Conservation (phyloP, 2,113 vertebrate genomes). For the Helogale parvula region DNA sequence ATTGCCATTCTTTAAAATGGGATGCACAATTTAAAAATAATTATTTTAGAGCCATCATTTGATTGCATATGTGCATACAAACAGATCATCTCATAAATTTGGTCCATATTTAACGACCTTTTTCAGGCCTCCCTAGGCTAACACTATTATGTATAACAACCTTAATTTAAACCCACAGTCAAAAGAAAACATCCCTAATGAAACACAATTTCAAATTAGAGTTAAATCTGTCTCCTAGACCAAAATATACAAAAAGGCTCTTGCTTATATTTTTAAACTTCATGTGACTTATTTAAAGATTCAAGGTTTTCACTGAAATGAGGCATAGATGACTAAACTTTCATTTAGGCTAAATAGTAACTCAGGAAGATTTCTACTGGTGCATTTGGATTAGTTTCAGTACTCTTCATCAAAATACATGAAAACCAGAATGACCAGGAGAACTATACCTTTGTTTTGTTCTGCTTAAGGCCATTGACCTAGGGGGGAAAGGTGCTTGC, state of each 20-base stretch:
- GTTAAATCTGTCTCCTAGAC: slow-evolving; percentile 77
- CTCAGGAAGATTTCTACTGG: slow-evolving; percentile 56
- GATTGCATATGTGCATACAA: background rate
- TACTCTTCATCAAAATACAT: background rate
- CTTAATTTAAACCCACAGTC: slow-evolving; percentile 55
- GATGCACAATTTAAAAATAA: slow-evolving; percentile 17
- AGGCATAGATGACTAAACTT: slow-evolving; percentile 71
- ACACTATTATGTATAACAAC: slow-evolving; percentile 53
- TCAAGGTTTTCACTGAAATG: slow-evolving; percentile 77
- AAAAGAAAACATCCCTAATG: slow-evolving; percentile 73
- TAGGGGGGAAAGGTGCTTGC: background rate
- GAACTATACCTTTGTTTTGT: background rate
- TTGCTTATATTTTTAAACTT: slow-evolving; percentile 80
- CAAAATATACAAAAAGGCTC: slow-evolving; percentile 75
- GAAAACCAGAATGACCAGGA: slow-evolving; percentile 7
- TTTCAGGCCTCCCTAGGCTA: background rate
- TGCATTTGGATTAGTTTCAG: slow-evolving; percentile 46
- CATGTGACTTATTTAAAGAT: slow-evolving; percentile 81
- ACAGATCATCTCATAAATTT: background rate
- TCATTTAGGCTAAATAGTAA: slow-evolving; percentile 69
- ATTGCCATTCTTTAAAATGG: slow-evolving; percentile 13
- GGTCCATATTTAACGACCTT: background rate
- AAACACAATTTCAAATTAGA: slow-evolving; percentile 74
- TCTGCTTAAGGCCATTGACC: background rate
- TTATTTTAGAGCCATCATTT: background rate